Conservation (phyloP, 2,797 vertebrate genomes). For the Paramormyrops hopkinsi region DNA sequence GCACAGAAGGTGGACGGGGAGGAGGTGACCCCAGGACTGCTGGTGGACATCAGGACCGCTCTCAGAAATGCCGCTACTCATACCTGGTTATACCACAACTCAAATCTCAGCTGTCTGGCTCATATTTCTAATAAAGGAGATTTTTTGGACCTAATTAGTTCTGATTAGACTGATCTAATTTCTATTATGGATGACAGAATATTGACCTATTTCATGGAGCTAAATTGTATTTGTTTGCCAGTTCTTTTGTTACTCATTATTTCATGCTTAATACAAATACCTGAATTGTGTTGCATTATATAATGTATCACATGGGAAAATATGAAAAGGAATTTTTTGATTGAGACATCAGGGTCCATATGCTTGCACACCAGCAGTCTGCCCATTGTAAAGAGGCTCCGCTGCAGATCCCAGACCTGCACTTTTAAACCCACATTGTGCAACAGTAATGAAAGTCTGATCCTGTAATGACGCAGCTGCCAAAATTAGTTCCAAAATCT, state of each 20-base stretch:
- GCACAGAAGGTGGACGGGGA: constrained; percentile 47
- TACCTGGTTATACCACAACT: neutral
- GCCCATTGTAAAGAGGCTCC: neutral
- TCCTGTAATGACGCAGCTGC: neutral
- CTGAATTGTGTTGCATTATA: neutral
- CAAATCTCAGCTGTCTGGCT: neutral
- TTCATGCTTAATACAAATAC: neutral
- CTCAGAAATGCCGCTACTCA: neutral
- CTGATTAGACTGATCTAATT: neutral
- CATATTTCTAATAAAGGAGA: neutral
- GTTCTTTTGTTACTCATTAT: neutral
- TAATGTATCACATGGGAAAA: neutral
- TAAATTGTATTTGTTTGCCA: neutral
- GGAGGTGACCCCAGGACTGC: constrained; percentile 42
- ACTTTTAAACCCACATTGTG: neutral
- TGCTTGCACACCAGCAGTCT: neutral
- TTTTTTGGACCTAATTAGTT: neutral
- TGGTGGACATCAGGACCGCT: neutral
- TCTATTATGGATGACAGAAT: neutral
- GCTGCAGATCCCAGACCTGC: neutral
- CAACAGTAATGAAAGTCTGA: neutral
- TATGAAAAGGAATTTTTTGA: neutral
- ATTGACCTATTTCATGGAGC: neutral
- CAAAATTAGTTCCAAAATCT: neutral
- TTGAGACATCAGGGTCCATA: neutral